These are phyloP conservation scores for Shinisaurus crocodilurus DNA, from an alignment of 2,113 vertebrate genomes.

Conservation along the genomic window DNA sequence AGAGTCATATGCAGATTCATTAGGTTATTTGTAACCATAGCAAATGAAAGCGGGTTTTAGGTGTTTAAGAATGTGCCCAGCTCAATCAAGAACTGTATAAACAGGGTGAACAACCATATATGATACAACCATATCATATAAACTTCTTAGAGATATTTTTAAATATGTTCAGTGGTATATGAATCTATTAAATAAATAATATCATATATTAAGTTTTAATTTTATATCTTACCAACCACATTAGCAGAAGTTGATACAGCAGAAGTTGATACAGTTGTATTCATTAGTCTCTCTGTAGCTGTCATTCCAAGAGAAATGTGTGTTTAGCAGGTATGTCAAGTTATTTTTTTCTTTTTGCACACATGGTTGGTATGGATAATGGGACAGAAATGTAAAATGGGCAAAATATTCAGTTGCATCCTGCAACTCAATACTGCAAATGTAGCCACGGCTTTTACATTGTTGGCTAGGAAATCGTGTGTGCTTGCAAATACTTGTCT, in stretches of 20 bases:
- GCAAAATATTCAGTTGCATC: neutral
- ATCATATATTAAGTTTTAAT: constrained; percentile 1
- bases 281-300: neutral
- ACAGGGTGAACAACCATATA: neutral
- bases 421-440: neutral
- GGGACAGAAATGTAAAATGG: neutral
- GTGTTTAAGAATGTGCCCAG: neutral
- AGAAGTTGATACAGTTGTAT: neutral
- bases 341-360: neutral
- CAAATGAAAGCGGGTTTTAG: neutral
- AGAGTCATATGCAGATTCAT: too few species aligned
- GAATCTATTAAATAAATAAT: too few species aligned
- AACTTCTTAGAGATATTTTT: too few species aligned
- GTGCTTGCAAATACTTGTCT: neutral
- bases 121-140: neutral
- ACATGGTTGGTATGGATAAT: neutral
- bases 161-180: too few species aligned
- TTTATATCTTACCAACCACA: neutral
- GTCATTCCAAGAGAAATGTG: constrained; percentile 7
- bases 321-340: neutral
- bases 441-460: neutral
- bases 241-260: neutral
- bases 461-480: neutral
- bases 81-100: neutral
- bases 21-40: neutral